These are phyloP conservation scores for Serripes groenlandicus DNA, from an alignment of 2,888 invertebrate genomes.

Conservation along the genomic window DNA sequence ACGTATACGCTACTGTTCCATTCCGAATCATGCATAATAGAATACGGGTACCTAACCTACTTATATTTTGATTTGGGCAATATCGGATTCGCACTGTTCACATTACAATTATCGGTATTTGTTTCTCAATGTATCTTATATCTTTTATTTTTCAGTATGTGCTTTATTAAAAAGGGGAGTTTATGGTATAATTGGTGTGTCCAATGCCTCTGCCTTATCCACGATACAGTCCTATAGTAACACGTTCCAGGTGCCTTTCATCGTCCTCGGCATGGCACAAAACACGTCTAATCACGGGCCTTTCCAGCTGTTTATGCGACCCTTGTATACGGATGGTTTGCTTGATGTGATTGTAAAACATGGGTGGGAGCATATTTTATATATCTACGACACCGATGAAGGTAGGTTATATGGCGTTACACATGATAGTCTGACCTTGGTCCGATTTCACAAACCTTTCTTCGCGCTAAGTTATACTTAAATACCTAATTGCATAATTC, in stretches of 20 bases:
- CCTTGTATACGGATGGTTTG: slow-evolving; percentile 73
- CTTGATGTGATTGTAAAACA: slow-evolving; percentile 72
- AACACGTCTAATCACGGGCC: slow-evolving; percentile 68
- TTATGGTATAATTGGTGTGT: slow-evolving; percentile 75
- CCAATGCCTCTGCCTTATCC: slow-evolving; percentile 77
- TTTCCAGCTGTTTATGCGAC: slow-evolving; percentile 75
- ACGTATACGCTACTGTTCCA: no score
- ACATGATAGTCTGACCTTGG: no score
- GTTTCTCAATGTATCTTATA: not conserved
- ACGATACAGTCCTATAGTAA: slow-evolving; percentile 80
- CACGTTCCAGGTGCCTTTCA: slow-evolving; percentile 77
- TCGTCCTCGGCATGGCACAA: slow-evolving; percentile 74
- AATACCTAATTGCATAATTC: no score
- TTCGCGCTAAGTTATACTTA: not conserved
- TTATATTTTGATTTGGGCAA: no score
- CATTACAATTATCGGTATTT: not conserved
- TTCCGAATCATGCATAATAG: no score
- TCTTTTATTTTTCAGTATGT: slow-evolving; percentile 71
- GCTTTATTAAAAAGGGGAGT: slow-evolving; percentile 73
- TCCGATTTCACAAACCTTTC: no score
- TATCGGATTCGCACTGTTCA: no score
- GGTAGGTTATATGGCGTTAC: no score
- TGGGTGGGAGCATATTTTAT: slow-evolving; percentile 71
- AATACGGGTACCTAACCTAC: no score
- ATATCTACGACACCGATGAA: slow-evolving; percentile 80